Percentiles rank a stretch among this genome's conserved stretches.
phyloP scores from a whole-genome alignment of 2,797 vertebrate species.

The Halcyon smyrnensis region DNA sequence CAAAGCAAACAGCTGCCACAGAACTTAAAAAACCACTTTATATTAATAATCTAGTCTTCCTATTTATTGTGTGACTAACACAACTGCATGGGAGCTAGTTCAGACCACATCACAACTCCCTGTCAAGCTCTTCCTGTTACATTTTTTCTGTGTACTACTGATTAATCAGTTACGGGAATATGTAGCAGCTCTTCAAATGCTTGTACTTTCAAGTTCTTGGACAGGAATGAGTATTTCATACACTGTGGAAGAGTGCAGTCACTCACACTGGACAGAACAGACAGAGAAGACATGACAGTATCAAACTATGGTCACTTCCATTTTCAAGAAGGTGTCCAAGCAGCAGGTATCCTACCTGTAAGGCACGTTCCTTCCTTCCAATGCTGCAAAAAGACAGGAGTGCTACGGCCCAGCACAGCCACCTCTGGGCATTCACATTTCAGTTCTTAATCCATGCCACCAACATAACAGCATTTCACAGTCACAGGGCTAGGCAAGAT shows the following conservation, averaged over 20 bases:
- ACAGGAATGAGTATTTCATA: not conserved
- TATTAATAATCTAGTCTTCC: not conserved
- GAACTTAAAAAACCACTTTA: not conserved
- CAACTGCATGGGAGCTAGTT: not conserved
- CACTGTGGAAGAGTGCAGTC: not conserved
- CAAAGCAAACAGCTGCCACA: not conserved
- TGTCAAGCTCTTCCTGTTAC: not conserved
- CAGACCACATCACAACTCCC: not conserved
- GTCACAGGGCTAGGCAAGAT: not conserved
- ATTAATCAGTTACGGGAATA: not conserved
- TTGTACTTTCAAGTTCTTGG: not conserved
- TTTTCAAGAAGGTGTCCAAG: not conserved
- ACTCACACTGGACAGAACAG: not conserved
- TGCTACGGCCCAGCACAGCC: not conserved
- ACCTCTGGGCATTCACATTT: not conserved
- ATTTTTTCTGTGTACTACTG: not conserved
- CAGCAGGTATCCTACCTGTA: not conserved
- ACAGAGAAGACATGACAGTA: not conserved
- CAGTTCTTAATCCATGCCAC: not conserved
- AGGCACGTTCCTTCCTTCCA: not conserved
- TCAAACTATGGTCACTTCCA: fast-evolving
- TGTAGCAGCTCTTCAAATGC: not conserved
- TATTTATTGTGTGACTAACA: not conserved
- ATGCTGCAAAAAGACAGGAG: not conserved
- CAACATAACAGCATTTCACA: fast-evolving